A percentile compares a stretch with the other conserved stretches of the same genome.
These are phyloP conservation scores for Furcifer pardalis DNA, from an alignment of 2,797 vertebrate species.

Conservation along the genomic window DNA sequence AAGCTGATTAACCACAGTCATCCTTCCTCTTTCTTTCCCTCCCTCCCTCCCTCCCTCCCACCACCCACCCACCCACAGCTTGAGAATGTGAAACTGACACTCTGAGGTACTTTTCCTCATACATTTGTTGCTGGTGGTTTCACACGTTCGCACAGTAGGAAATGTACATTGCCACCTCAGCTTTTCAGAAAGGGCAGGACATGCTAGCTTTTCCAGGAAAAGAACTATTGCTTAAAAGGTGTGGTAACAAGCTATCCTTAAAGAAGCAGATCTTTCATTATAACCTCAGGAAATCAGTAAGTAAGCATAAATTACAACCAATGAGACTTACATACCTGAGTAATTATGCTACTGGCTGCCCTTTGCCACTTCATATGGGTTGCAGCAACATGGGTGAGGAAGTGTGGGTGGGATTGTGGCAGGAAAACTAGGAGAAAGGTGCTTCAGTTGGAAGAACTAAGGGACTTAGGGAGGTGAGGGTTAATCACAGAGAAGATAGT, in stretches of 20 bases:
- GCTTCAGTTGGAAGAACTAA: not conserved
- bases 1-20: not conserved
- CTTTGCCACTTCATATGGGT: not conserved
- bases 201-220: slow-evolving; percentile 37
- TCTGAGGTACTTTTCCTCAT: slow-evolving; percentile 46
- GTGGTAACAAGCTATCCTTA: slow-evolving; percentile 23
- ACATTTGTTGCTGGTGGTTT: slow-evolving; percentile 53
- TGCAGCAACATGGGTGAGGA: not conserved
- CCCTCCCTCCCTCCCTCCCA: too few species aligned
- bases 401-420: not conserved
- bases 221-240: slow-evolving; percentile 22
- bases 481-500: not conserved
- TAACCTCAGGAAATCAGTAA: slow-evolving; percentile 17
- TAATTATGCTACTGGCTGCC: not conserved
- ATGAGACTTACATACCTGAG: not conserved
- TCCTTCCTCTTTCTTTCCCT: not conserved
- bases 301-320: slow-evolving; percentile 6
- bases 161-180: slow-evolving; percentile 28
- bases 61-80: not conserved
- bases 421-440: not conserved
- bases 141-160: slow-evolving; percentile 43
- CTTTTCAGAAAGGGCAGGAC: slow-evolving; percentile 19
- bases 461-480: not conserved
- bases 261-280: slow-evolving; percentile 26
- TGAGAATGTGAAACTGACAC: slow-evolving; percentile 62